Evolutionary conservation across 2,113 vertebrate species (phyloP).

Genomic region (Grantiella picta): DNA sequence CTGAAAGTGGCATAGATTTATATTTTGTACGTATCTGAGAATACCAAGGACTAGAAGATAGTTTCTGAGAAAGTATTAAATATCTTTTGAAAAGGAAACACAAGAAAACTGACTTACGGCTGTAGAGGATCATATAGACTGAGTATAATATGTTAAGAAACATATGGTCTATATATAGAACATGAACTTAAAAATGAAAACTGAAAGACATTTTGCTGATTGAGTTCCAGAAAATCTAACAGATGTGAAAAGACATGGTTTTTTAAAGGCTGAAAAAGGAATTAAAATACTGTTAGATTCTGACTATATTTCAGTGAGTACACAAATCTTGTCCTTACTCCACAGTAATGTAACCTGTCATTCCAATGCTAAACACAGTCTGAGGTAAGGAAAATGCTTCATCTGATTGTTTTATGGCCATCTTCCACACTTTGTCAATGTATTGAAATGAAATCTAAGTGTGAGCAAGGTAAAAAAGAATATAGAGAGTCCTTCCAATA

Average conservation of each 20-base stretch:
- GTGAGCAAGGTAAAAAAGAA: neutral
- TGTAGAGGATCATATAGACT: neutral
- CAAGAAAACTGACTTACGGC: neutral
- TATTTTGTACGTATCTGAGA: neutral
- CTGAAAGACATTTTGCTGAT: neutral
- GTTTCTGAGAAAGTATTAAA: neutral
- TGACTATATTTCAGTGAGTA: neutral
- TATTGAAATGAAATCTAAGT: neutral
- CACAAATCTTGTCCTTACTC: neutral
- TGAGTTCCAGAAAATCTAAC: neutral
- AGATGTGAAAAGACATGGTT: neutral
- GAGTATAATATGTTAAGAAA: neutral
- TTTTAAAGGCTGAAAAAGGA: conserved; percentile 6
- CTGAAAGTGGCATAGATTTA: neutral
- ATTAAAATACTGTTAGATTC: neutral
- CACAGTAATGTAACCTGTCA: neutral
- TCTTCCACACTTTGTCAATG: neutral
- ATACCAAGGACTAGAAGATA: neutral
- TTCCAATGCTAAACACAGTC: neutral
- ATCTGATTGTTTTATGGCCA: neutral
- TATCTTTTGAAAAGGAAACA: neutral
- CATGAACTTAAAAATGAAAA: neutral
- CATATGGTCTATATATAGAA: neutral
- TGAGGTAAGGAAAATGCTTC: neutral
- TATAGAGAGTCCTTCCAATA: neutral